These are phyloP conservation scores for Heterochromis multidens DNA, from an alignment of 2,113 vertebrate species.

Conservation along the genomic window DNA sequence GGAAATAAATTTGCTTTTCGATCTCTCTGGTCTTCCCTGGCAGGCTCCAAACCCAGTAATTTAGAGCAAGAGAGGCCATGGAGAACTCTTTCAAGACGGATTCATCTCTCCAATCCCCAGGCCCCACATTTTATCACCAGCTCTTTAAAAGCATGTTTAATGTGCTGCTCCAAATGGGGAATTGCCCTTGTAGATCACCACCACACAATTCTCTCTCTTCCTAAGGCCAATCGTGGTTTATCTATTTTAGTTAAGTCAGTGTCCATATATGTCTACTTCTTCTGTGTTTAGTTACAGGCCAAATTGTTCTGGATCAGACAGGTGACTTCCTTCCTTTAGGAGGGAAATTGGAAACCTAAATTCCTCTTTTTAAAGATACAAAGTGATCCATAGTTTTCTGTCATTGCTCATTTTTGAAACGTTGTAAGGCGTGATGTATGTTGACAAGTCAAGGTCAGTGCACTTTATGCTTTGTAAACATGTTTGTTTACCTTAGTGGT, in stretches of 20 bases:
- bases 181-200: conserved; percentile 59
- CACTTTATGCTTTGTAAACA: background rate
- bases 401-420: background rate
- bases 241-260: conserved; percentile 35
- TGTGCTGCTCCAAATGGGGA: conserved; percentile 51
- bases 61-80: conserved; percentile 28
- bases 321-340: background rate
- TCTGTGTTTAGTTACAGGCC: background rate
- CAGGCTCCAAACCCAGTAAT: conserved; percentile 26
- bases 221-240: conserved; percentile 11
- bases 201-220: conserved; percentile 30
- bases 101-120: conserved; percentile 51
- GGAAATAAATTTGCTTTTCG: conserved; percentile 12
- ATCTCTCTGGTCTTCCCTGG: background rate
- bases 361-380: background rate
- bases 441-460: background rate
- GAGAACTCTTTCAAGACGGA: conserved; percentile 44
- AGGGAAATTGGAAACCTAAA: background rate
- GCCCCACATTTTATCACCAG: conserved; percentile 46
- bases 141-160: conserved; percentile 65
- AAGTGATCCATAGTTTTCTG: background rate
- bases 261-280: background rate
- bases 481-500: background rate
- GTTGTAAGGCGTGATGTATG: background rate
- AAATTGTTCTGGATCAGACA: background rate